Evolutionary conservation across 2,888 invertebrate genomes (phyloP).

Genomic region (Dicranocentrus wangi): DNA sequence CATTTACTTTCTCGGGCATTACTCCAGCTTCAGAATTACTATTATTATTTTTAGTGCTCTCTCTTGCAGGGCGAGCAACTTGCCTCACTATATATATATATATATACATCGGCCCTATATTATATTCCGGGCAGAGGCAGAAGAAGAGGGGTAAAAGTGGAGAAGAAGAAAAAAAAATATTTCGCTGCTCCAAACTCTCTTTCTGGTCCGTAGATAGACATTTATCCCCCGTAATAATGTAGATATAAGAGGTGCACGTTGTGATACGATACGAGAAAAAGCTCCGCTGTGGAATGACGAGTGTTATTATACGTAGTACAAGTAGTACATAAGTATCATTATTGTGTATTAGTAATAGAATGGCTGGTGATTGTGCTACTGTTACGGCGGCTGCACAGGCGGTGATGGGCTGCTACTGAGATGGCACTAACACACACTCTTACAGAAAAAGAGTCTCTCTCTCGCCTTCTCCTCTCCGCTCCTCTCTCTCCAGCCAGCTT

Average conservation of each 20-base stretch:
- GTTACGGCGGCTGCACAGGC: conserved; percentile 42
- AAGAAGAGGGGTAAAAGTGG: not conserved
- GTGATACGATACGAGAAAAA: conserved; percentile 27
- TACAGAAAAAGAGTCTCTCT: too few relatives aligned
- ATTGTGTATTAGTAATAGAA: conserved; percentile 66
- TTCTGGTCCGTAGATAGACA: conserved; percentile 42
- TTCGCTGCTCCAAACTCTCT: not conserved
- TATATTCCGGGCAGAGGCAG: too few relatives aligned
- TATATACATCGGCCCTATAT: too few relatives aligned
- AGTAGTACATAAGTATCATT: conserved; percentile 65
- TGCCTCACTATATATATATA: too few relatives aligned
- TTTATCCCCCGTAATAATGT: conserved; percentile 55
- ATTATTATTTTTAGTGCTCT: conserved; percentile 65
- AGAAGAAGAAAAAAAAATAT: not conserved
- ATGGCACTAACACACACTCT: too few relatives aligned
- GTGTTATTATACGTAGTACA: conserved; percentile 63
- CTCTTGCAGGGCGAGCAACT: conserved; percentile 32
- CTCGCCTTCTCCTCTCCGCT: conserved; percentile 33
- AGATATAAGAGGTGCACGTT: conserved; percentile 8
- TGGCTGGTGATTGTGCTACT: conserved; percentile 64
- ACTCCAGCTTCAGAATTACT: conserved; percentile 65
- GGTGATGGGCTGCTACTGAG: conserved; percentile 38
- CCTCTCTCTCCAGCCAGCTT: conserved; percentile 23
- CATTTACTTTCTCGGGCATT: conserved; percentile 66
- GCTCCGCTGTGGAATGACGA: conserved; percentile 53